Percentiles rank a stretch among this genome's conserved stretches.
These are phyloP conservation scores for Macropis europaea DNA, from an alignment of 2,888 invertebrate species.

Conservation along the genomic window DNA sequence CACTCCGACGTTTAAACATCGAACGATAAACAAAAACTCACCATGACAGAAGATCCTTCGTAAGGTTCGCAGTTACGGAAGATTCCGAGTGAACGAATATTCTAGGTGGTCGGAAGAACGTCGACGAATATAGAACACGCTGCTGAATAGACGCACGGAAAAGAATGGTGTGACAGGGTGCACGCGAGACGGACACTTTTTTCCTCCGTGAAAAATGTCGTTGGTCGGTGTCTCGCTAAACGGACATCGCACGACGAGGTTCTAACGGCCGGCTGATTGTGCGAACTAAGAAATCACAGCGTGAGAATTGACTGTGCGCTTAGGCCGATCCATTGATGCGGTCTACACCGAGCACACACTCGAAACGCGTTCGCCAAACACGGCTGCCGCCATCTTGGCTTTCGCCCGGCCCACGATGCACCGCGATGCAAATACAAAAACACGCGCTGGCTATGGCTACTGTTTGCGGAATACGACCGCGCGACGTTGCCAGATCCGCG, in stretches of 20 bases:
- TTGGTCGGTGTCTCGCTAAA: conserved; percentile 40
- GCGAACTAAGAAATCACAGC: conserved; percentile 31
- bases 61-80: not conserved
- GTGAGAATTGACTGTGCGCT: conserved; percentile 65
- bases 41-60: conserved; percentile 44
- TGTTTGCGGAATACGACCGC: conserved; percentile 37
- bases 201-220: conserved; percentile 14
- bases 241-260: conserved; percentile 37
- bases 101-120: not conserved
- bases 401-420: conserved; percentile 70
- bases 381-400: conserved; percentile 76
- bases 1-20: not conserved
- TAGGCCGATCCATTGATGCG: conserved; percentile 71
- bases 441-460: conserved; percentile 68
- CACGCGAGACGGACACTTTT: conserved; percentile 43
- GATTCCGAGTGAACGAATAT: not conserved
- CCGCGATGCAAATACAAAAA: conserved; percentile 73
- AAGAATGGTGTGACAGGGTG: conserved; percentile 43
- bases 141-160: too few species aligned
- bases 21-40: conserved; percentile 43
- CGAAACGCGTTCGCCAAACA: conserved; percentile 69
- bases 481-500: conserved; percentile 63
- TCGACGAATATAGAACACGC: not conserved
- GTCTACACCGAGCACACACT: conserved; percentile 45
- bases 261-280: not conserved